Percentiles rank a stretch among this genome's conserved stretches.
These are phyloP conservation scores for Tapera naevia DNA, from an alignment of 2,797 vertebrate species.

Conservation along the genomic window DNA sequence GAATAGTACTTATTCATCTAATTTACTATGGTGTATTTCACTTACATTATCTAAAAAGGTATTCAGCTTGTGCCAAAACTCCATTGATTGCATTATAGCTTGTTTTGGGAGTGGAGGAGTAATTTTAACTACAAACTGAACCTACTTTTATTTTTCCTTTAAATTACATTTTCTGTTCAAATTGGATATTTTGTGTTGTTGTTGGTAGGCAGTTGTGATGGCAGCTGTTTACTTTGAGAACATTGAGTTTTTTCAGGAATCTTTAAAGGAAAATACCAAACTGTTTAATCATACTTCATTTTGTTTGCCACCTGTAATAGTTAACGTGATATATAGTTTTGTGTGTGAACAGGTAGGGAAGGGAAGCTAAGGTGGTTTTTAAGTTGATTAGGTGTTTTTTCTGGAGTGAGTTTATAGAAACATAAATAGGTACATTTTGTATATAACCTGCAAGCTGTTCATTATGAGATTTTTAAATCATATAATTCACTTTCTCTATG, in stretches of 20 bases:
- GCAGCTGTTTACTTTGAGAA: background rate
- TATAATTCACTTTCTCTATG: background rate
- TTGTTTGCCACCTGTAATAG: background rate
- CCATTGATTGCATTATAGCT: background rate
- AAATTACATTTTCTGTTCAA: background rate
- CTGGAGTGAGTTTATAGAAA: background rate
- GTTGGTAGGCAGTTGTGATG: conserved; percentile 24
- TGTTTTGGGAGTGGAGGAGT: background rate
- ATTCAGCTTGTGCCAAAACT: conserved; percentile 33
- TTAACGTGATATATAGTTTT: background rate
- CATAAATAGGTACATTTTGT: background rate
- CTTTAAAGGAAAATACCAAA: background rate
- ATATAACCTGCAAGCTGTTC: background rate
- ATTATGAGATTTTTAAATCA: background rate
- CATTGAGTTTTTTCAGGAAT: background rate
- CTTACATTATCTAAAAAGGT: background rate
- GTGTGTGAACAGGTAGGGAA: background rate
- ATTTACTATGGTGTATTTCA: background rate
- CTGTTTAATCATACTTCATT: conserved; percentile 5
- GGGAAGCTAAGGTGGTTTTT: background rate
- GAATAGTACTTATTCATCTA: conserved; percentile 46
- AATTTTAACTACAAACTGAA: background rate
- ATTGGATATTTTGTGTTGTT: background rate
- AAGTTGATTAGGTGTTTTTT: background rate
- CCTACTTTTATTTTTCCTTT: background rate